Evolutionary conservation across 2,888 invertebrate species (phyloP).

Genomic region (Leptinotarsa haldemani): DNA sequence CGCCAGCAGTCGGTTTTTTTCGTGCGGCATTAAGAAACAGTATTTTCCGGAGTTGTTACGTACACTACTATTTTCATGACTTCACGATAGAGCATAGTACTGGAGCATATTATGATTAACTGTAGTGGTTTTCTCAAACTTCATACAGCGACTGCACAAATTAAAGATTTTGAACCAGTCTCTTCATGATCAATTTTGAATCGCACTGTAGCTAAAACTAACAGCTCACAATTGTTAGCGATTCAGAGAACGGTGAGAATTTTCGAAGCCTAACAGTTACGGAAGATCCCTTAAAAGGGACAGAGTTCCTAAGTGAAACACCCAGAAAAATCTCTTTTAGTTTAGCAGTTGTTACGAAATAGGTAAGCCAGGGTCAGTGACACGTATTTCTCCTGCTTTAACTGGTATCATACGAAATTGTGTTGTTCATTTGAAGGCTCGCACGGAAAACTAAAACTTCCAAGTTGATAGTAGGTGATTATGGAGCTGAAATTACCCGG

Average conservation of each 20-base stretch:
- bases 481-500: neutral
- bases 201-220: too few relatives aligned
- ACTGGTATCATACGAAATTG: neutral
- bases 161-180: too few relatives aligned
- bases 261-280: neutral
- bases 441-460: neutral
- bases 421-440: neutral
- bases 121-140: too few relatives aligned
- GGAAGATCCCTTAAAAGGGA: neutral
- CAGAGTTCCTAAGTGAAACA: slow-evolving; percentile 53
- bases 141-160: too few relatives aligned
- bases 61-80: too few relatives aligned
- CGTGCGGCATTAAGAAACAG: too few relatives aligned
- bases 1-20: too few relatives aligned
- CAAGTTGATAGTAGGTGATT: slow-evolving; percentile 3
- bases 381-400: slow-evolving; percentile 24
- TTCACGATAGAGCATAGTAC: too few relatives aligned
- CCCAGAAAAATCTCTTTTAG: slow-evolving; percentile 60
- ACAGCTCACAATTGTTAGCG: neutral
- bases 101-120: too few relatives aligned
- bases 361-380: slow-evolving; percentile 52
- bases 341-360: slow-evolving; percentile 57
- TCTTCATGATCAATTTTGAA: too few relatives aligned
- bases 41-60: too few relatives aligned
- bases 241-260: neutral